These are phyloP conservation scores for Sycophila sp. DNA, from an alignment of 1,140 invertebrate genomes.

Conservation along the genomic window DNA sequence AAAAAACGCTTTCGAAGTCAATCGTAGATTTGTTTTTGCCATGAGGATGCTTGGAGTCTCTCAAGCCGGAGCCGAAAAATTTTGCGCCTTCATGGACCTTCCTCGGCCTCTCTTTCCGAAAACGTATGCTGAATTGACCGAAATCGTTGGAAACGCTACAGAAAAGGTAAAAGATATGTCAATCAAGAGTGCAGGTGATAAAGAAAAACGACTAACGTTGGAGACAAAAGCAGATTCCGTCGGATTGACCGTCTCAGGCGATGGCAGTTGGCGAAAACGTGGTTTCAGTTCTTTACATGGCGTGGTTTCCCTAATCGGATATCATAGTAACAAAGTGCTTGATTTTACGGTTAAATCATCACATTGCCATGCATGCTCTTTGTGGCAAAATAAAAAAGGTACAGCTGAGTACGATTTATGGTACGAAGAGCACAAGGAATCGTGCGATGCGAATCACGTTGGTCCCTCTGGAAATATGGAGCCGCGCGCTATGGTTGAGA, in stretches of 20 bases:
- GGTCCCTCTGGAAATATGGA: too few relatives aligned
- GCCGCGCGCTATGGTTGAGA: not conserved
- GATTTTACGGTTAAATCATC: slow-evolving; percentile 23
- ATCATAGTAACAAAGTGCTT: slow-evolving; percentile 32
- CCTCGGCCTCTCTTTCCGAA: not conserved
- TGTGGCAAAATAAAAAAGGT: not conserved
- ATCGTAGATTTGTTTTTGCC: slow-evolving; percentile 15
- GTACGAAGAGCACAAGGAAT: not conserved
- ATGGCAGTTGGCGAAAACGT: slow-evolving; percentile 33
- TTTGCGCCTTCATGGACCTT: slow-evolving; percentile 34
- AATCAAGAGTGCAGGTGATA: slow-evolving; percentile 15
- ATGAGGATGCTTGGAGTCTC: slow-evolving; percentile 11
- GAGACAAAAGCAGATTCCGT: not conserved
- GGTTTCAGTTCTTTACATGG: slow-evolving; percentile 23
- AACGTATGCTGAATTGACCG: not conserved
- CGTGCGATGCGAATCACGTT: not conserved
- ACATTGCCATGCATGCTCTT: not conserved
- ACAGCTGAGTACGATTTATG: too few relatives aligned
- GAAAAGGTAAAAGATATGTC: not conserved
- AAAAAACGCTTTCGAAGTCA: not conserved
- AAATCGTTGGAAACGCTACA: not conserved
- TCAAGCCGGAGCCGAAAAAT: not conserved
- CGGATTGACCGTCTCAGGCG: slow-evolving; percentile 30
- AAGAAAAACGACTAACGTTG: slow-evolving; percentile 29
- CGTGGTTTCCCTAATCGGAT: slow-evolving; percentile 26